These are phyloP conservation scores for Acanthosepion lycidas DNA, from an alignment of 2,888 invertebrate species.

Conservation along the genomic window DNA sequence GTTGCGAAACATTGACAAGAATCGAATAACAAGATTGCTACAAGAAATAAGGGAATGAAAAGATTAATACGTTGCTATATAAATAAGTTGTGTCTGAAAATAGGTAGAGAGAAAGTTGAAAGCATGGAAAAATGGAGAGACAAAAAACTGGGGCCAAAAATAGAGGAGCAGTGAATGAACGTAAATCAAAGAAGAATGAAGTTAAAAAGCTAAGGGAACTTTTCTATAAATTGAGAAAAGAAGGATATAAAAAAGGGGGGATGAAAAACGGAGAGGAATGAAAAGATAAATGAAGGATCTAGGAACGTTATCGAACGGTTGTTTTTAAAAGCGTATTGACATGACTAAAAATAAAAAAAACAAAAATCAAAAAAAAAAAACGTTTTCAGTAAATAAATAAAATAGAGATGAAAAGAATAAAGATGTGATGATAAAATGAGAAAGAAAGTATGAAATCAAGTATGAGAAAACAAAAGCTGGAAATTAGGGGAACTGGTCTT, in stretches of 20 bases:
- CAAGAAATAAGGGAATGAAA: not conserved
- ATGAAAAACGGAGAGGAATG: not conserved
- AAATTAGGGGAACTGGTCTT: too few species aligned
- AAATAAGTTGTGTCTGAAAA: not conserved
- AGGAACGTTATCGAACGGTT: not conserved
- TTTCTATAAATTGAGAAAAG: not conserved
- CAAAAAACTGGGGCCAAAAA: not conserved
- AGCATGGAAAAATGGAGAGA: not conserved
- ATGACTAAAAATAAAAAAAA: not conserved
- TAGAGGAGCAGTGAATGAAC: not conserved
- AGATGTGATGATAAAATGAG: too few species aligned
- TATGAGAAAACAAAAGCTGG: too few species aligned
- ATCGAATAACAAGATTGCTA: slow-evolving; percentile 14
- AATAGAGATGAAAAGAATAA: too few species aligned
- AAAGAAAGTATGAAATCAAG: too few species aligned
- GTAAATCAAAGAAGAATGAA: not conserved
- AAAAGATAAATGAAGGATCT: not conserved
- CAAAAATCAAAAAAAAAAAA: not conserved
- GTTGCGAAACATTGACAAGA: not conserved
- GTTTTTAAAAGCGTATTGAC: not conserved
- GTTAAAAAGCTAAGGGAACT: not conserved
- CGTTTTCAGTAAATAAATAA: not conserved
- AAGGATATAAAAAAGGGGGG: not conserved
- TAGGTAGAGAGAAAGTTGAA: not conserved
- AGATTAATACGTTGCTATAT: not conserved